Evolutionary conservation across 1,140 invertebrate species (phyloP), one percentile per base, ranked within the genome.

Genomic region (Mya arenaria): DNA sequence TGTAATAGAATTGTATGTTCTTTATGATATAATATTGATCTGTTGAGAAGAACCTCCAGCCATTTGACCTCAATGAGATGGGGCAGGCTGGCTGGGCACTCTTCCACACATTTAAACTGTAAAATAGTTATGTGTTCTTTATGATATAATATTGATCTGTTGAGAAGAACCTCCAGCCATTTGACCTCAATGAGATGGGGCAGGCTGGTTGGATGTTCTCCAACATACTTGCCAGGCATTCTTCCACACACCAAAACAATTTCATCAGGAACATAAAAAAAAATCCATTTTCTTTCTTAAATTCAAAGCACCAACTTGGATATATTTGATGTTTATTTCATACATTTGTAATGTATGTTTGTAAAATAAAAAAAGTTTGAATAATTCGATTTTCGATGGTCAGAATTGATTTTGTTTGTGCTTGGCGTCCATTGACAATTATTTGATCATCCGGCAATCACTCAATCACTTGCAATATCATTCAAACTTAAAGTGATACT

Each of bases 31-130:
- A 23, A 28, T 60, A 13, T 10, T 28, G 8, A 60, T 23, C n/a
- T 60, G 8, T 10, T 23, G 10, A 10, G 30, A 8, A 10, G 30
- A 13, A 60, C n/a, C 6, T 8, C 10, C 23, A 23, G 8, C 56
- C 23, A 10, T 60, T 60, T 60, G 8, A 19, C 87, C 41, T 85
- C 68, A 1, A 90, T 86, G 5, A 65, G 55, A 48, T 87, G 86
- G 0, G 96, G 96, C 82, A 95, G 94, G 48, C 97, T 95, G 0
- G 94, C 87, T 0, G 98, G 97, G 90, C 98, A 99, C 3, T 93
- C 94, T 0, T 95, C 94, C 0, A 97, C 97, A 90, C 98, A 99
- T 84, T 97, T 97, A 90, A 99, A 99, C 94, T 95, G 88, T 62
- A 90, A 89, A 0, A 41, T 3, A 75, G n/a, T n/a, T n/a, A n/a